Evolutionary conservation across 2,888 invertebrate genomes (phyloP).

Genomic region (Philereme vetulata): DNA sequence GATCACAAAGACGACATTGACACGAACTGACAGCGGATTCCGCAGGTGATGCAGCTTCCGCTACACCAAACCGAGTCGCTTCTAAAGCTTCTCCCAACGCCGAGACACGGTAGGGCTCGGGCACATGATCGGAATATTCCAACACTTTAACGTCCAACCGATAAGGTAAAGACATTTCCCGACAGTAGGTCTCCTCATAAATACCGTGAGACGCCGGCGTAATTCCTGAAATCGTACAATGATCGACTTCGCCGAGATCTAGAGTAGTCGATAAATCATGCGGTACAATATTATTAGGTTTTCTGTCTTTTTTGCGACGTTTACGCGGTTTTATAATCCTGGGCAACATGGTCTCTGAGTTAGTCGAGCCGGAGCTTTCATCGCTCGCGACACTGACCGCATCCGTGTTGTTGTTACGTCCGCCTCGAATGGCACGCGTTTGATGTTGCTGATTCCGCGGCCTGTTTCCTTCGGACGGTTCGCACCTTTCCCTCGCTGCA

Average conservation of each 20-base stretch:
- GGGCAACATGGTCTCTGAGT: slow-evolving; percentile 90
- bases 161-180: slow-evolving; percentile 79
- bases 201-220: slow-evolving; percentile 58
- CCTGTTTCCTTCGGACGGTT: slow-evolving; percentile 68
- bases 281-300: slow-evolving; percentile 84
- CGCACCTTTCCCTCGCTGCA: slow-evolving; percentile 65
- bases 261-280: slow-evolving; percentile 71
- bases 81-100: slow-evolving; percentile 81
- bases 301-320: slow-evolving; percentile 94
- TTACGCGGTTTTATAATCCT: slow-evolving; percentile 95
- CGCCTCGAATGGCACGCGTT: slow-evolving; percentile 68
- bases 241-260: slow-evolving; percentile 75
- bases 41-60: slow-evolving; percentile 72
- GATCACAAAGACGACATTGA: slow-evolving; percentile 91
- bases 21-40: slow-evolving; percentile 83
- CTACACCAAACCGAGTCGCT: slow-evolving; percentile 74
- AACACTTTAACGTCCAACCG: slow-evolving; percentile 74
- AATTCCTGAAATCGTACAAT: slow-evolving; percentile 72
- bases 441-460: slow-evolving; percentile 73
- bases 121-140: slow-evolving; percentile 69
- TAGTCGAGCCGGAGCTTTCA: slow-evolving; percentile 87
- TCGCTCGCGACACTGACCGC: slow-evolving; percentile 90
- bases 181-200: slow-evolving; percentile 78
- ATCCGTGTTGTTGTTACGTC: slow-evolving; percentile 84
- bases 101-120: slow-evolving; percentile 76